A percentile compares a stretch with the other conserved stretches of the same genome.
Evolutionary conservation across 2,113 vertebrate species (phyloP).

Genomic region (Gallinago undulata): DNA sequence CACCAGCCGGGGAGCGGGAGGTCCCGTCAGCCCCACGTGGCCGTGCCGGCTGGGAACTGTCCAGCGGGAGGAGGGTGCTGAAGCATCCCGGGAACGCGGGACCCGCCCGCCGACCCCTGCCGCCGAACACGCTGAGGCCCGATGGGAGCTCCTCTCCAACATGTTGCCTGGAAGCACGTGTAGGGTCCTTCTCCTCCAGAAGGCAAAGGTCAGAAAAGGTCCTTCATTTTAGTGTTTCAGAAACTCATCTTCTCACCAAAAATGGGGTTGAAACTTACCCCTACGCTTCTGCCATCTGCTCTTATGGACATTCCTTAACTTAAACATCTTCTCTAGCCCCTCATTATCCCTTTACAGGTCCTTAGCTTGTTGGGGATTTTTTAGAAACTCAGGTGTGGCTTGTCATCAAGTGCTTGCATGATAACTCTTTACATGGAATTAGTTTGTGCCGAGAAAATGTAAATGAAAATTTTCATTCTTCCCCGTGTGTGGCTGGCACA

Average conservation of each 20-base stretch:
- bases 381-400: not conserved
- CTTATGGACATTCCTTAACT: not conserved
- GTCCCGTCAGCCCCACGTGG: accelerated
- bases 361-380: not conserved
- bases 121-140: accelerated
- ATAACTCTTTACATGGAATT: not conserved
- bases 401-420: not conserved
- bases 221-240: not conserved
- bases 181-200: not conserved
- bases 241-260: not conserved
- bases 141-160: not conserved
- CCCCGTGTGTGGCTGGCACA: not conserved
- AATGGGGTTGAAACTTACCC: not conserved
- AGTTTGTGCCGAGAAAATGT: not conserved
- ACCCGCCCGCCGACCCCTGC: accelerated
- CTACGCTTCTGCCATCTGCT: not conserved
- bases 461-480: not conserved
- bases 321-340: not conserved
- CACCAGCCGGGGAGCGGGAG: not conserved
- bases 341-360: not conserved
- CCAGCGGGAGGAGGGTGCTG: not conserved
- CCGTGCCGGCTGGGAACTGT: not conserved
- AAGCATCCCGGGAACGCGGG: accelerated
- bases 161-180: accelerated
- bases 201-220: not conserved